phyloP scores from a whole-genome alignment of 2,797 vertebrate genomes.

The Crossoptilon crossoptilon region DNA sequence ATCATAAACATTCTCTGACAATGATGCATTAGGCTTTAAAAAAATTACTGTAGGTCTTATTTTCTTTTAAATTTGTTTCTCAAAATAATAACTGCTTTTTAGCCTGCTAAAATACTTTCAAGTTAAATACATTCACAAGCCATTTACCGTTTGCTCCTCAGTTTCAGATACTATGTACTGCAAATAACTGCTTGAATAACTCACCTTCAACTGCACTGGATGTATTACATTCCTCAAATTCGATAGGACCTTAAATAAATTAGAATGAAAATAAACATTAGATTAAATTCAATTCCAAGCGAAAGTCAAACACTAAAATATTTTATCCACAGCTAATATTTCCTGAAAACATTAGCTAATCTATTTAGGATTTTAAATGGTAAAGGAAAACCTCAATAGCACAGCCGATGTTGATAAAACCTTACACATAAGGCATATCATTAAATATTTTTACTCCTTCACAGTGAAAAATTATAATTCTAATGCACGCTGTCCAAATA shows the following conservation, averaged over 20 bases:
- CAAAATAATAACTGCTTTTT: background rate
- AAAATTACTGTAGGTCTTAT: background rate
- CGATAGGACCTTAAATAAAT: conserved; percentile 88
- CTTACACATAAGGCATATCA: background rate
- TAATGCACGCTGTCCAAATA: background rate
- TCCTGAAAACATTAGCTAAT: background rate
- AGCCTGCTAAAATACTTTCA: background rate
- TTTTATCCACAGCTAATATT: background rate
- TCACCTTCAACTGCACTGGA: conserved; percentile 92
- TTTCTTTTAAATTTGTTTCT: background rate
- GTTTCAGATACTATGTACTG: background rate
- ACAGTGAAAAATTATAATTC: background rate
- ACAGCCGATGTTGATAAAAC: background rate
- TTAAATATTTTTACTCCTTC: background rate
- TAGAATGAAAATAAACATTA: conserved; percentile 28
- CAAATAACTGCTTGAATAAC: background rate
- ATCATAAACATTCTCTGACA: background rate
- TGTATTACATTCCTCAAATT: conserved; percentile 97
- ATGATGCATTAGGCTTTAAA: background rate
- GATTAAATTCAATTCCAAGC: background rate
- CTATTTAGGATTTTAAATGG: background rate
- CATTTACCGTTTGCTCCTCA: background rate
- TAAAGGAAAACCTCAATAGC: background rate
- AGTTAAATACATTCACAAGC: background rate
- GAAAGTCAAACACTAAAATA: background rate